Evolutionary conservation across 2,797 vertebrate species (phyloP).

Genomic region (Sternotherus odoratus): DNA sequence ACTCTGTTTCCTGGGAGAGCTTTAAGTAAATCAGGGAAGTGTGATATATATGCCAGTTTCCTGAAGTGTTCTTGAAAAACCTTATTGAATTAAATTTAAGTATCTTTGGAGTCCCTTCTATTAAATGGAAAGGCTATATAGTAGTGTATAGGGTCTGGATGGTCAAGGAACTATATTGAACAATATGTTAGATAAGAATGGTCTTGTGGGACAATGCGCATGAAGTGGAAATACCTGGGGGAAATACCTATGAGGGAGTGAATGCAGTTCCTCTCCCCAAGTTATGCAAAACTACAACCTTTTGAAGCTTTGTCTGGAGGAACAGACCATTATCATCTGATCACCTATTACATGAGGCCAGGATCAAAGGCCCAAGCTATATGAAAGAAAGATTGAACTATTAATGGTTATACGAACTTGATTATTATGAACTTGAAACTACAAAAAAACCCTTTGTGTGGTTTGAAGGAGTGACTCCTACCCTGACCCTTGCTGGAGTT

Average conservation of each 20-base stretch:
- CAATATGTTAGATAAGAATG: background rate
- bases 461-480: background rate
- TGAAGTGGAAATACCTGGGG: background rate
- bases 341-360: background rate
- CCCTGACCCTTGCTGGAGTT: background rate
- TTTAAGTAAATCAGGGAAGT: conserved; percentile 8
- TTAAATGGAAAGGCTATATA: too few species aligned
- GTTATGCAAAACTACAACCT: too few species aligned
- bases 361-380: background rate
- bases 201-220: background rate
- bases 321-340: background rate
- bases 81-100: too few species aligned
- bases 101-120: too few species aligned
- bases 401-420: background rate
- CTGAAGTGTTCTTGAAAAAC: background rate
- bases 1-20: background rate
- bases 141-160: too few species aligned
- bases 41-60: background rate
- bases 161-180: background rate
- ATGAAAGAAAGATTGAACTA: background rate
- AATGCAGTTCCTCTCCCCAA: background rate
- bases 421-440: background rate
- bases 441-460: background rate
- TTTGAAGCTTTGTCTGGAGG: too few species aligned
- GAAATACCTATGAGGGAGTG: background rate